These are phyloP conservation scores for Epinotia bilunana DNA, from an alignment of 2,888 invertebrate species.

Conservation along the genomic window DNA sequence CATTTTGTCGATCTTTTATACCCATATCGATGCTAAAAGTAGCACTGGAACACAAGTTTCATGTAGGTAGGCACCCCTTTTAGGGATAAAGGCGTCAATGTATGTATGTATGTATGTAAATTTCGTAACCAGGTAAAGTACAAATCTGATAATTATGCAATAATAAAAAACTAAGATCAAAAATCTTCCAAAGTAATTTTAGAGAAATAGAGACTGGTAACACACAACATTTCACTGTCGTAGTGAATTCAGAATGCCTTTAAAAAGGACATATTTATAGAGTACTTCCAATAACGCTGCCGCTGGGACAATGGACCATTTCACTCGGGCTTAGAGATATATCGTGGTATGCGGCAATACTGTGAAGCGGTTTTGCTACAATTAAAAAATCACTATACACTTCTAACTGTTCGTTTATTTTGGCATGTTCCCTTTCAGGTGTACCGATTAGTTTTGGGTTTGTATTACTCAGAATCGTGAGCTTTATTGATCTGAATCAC, in stretches of 20 bases:
- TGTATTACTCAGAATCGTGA: too few species aligned
- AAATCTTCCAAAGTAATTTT: not conserved
- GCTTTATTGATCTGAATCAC: too few species aligned
- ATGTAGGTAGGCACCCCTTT: too few species aligned
- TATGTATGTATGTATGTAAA: too few species aligned
- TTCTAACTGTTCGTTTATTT: not conserved
- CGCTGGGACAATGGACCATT: conserved; percentile 59
- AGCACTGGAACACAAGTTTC: too few species aligned
- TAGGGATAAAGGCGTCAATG: too few species aligned
- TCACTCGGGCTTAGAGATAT: conserved; percentile 51
- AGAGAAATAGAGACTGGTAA: not conserved
- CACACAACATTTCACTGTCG: conserved; percentile 7
- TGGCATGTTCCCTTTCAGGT: not conserved
- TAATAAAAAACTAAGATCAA: not conserved
- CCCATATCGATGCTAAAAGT: too few species aligned
- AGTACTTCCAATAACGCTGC: conserved; percentile 61
- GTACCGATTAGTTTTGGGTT: too few species aligned
- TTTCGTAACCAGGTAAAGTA: too few species aligned
- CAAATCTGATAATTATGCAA: not conserved
- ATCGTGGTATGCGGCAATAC: conserved; percentile 42
- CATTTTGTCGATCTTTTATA: too few species aligned
- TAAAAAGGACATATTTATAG: conserved; percentile 66
- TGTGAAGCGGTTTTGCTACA: conserved; percentile 35
- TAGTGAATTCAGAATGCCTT: conserved; percentile 48
- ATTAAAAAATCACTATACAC: not conserved